Evolutionary conservation across 2,888 invertebrate species (phyloP).

Genomic region (Lasioglossum zephyrum): DNA sequence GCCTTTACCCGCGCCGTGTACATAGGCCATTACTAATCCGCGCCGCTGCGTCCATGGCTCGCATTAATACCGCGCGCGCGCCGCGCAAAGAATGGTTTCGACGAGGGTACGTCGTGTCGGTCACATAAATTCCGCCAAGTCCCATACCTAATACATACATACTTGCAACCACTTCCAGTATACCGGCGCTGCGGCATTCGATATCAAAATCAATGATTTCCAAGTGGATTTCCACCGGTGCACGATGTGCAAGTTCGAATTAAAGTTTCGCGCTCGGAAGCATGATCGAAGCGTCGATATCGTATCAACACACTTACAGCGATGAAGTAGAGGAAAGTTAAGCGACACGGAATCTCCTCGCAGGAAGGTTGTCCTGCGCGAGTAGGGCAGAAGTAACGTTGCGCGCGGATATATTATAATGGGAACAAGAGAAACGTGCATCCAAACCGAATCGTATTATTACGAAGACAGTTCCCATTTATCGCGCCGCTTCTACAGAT

Average conservation of each 20-base stretch:
- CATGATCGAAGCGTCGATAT: not conserved
- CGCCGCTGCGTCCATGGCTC: conserved; percentile 22
- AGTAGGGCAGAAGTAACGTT: not conserved
- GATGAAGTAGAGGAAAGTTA: conserved; percentile 14
- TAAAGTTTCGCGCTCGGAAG: conserved; percentile 27
- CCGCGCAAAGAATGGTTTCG: conserved; percentile 51
- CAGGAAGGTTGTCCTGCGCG: not conserved
- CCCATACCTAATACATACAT: conserved; percentile 56
- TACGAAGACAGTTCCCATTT: conserved; percentile 28
- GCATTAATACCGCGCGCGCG: conserved; percentile 41
- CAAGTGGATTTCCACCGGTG: conserved; percentile 22
- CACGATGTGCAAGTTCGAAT: conserved; percentile 27
- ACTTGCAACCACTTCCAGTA: conserved; percentile 32
- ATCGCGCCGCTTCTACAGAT: conserved; percentile 10
- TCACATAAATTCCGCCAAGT: conserved; percentile 55
- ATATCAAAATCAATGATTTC: not conserved
- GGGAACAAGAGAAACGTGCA: conserved; percentile 14
- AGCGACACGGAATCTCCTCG: not conserved
- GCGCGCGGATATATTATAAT: not conserved
- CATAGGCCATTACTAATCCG: conserved; percentile 39
- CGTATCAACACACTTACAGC: conserved; percentile 3
- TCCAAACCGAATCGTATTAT: conserved; percentile 33
- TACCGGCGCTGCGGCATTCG: not conserved
- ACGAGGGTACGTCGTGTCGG: conserved; percentile 36
- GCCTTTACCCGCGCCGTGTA: conserved; percentile 27